A percentile compares a stretch with the other conserved stretches of the same genome.
These are phyloP conservation scores for Deroplatys truncata DNA, from an alignment of 2,888 invertebrate genomes.

Conservation along the genomic window DNA sequence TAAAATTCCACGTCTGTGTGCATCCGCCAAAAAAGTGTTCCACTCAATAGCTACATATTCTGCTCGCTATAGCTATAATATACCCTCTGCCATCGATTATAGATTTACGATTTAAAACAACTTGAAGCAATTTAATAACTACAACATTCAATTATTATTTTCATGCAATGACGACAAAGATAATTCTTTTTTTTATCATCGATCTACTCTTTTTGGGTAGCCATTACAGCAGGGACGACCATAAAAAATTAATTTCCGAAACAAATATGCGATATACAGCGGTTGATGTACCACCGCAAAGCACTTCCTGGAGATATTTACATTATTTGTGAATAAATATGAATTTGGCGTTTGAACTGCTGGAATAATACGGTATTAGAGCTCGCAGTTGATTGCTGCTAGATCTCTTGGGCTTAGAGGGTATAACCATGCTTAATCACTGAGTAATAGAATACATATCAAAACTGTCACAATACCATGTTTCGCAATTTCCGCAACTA, in stretches of 20 bases:
- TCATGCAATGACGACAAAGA: background rate
- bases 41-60: background rate
- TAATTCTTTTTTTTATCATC: background rate
- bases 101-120: background rate
- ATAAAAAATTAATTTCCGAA: background rate
- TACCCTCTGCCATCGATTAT: background rate
- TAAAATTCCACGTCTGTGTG: background rate
- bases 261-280: background rate
- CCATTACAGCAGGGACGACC: background rate
- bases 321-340: background rate
- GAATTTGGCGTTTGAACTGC: background rate
- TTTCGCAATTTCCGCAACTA: too few species aligned
- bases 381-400: background rate
- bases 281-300: background rate
- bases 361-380: background rate
- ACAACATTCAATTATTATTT: background rate
- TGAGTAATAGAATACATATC: too few species aligned
- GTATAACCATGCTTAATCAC: background rate
- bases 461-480: too few species aligned
- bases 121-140: background rate
- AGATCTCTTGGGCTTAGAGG: background rate
- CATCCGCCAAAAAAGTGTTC: background rate
- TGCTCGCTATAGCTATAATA: background rate
- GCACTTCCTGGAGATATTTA: background rate
- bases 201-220: background rate